phyloP scores from a whole-genome alignment of 2,113 vertebrate genomes.

The Mustela nigripes region DNA sequence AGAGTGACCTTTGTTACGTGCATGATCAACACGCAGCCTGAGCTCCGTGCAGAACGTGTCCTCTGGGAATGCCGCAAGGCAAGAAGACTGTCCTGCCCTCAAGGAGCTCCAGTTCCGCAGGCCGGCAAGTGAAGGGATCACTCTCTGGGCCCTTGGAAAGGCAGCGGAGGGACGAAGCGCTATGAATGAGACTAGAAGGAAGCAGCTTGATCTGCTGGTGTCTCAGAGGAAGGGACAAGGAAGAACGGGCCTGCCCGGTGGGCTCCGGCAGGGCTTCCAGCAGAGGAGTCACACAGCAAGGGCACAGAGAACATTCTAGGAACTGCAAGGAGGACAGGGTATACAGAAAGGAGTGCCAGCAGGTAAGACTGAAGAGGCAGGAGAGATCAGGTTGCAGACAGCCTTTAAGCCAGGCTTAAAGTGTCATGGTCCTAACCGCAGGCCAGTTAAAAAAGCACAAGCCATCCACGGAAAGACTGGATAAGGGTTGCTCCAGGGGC shows the following conservation, averaged over 20 bases:
- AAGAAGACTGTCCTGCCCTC: neutral
- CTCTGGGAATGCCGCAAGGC: neutral
- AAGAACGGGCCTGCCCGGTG: slow-evolving; percentile 46
- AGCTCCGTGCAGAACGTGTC: neutral
- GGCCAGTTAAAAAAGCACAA: neutral
- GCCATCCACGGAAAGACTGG: neutral
- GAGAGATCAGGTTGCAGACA: neutral
- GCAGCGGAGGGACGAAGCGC: slow-evolving; percentile 4
- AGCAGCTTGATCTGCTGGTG: neutral
- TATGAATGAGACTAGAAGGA: slow-evolving; percentile 57
- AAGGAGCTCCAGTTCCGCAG: neutral
- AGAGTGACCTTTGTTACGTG: neutral
- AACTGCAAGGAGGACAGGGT: neutral
- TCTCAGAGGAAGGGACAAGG: slow-evolving; percentile 54
- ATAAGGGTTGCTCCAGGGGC: neutral
- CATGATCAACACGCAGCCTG: neutral
- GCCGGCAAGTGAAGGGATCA: neutral
- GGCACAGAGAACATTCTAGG: slow-evolving; percentile 22
- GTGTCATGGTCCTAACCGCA: neutral
- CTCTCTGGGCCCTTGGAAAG: neutral
- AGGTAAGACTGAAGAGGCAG: neutral
- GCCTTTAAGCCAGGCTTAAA: neutral
- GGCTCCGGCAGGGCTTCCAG: slow-evolving; percentile 3
- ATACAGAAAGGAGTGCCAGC: neutral
- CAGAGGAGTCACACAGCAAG: neutral